Base-by-base conservation (phyloP, 1,140 invertebrate genomes). In the Tetranychus cinnabarinus region DNA sequence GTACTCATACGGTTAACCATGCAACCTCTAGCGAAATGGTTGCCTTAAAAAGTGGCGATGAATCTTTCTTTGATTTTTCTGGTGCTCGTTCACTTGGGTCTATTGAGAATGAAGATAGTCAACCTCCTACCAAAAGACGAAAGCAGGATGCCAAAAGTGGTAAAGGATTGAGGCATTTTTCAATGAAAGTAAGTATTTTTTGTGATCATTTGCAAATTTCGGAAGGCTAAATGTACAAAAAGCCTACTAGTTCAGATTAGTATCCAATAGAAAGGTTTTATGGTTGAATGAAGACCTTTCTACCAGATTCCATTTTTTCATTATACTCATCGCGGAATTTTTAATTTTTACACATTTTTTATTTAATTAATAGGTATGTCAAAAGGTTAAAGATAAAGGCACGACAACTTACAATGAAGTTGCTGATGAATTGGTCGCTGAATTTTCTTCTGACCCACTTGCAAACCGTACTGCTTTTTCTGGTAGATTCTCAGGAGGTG, bases 141-240 rank as follows among this genome's bases (percentile, higher is more conserved):
- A 81, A 87, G 72, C 90, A 91, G 75, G 84, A 87, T 35, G 90
- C 95, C 69, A 95, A 96, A 74, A 86, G 88, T 50, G 89, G 90
- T 3, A 97, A 97, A 77, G 96, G 96, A 50, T 76, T 99, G 64
- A 78, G 95, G 61, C 93, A 99, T 77, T 99, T 99, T 75, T 96
- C 91, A 12, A 97, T 95, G 86, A 97, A 97, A 81, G 96, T 64
- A 64, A 31, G 15, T 6, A 13, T n/a, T 42, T 42, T 42, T 42
- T 56, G 35, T 36, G 15, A 8, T 36, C n/a, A 36, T 12, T 12
- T 56, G 10, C 10, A 55, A 23, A 23, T 42, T 42, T 42, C 10
- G 1, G 10, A 6, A 5, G 10, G 39, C 39, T 42, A 1, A 0
- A 42, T 42, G 23, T 23, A 23, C 23, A 23, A 23, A 23, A 23